Conservation (phyloP, 1,140 invertebrate species). For the Oryzaephilus surinamensis region DNA sequence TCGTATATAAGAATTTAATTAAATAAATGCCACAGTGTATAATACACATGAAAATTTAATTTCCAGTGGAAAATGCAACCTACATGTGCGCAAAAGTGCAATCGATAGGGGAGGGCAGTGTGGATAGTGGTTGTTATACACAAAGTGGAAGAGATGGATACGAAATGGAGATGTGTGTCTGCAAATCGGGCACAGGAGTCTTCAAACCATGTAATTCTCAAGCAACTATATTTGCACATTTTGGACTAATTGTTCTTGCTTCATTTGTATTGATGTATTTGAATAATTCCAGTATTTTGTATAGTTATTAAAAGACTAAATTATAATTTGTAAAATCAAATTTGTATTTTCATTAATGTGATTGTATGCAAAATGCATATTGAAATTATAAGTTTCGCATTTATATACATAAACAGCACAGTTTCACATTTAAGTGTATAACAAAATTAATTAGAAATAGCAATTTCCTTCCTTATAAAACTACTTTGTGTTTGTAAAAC, state of each 20-base stretch:
- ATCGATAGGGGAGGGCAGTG: slow-evolving; percentile 28
- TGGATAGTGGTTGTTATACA: slow-evolving; percentile 38
- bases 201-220: slow-evolving; percentile 17
- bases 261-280: too few species aligned
- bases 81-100: slow-evolving; percentile 42
- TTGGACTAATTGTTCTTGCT: background rate
- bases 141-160: slow-evolving; percentile 17
- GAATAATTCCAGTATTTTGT: too few species aligned
- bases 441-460: too few species aligned
- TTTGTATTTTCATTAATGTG: slow-evolving; percentile 1
- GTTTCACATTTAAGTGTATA: too few species aligned
- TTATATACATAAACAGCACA: too few species aligned
- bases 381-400: too few species aligned
- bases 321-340: too few species aligned
- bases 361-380: too few species aligned
- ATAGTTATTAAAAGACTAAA: too few species aligned
- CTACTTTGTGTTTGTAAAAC: too few species aligned
- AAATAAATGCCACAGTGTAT: background rate
- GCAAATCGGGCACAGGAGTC: slow-evolving; percentile 12
- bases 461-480: too few species aligned
- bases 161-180: slow-evolving; percentile 22
- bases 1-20: slow-evolving; percentile 2
- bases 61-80: slow-evolving; percentile 42
- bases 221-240: background rate
- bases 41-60: slow-evolving; percentile 2